These are phyloP conservation scores for Psittacula cyanocephala DNA, from an alignment of 2,113 vertebrate species.

Conservation along the genomic window DNA sequence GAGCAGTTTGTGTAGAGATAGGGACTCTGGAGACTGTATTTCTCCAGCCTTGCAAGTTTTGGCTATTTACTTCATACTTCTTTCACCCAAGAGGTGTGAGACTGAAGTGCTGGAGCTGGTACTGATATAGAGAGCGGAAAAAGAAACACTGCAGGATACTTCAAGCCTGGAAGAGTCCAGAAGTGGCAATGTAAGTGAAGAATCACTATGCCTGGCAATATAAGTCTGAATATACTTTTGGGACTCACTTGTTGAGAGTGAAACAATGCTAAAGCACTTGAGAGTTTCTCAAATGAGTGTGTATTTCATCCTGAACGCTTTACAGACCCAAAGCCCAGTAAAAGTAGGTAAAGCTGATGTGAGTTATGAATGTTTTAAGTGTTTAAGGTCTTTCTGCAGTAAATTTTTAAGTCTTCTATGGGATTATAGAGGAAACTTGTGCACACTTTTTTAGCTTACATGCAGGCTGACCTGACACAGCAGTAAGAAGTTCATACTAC, in stretches of 20 bases:
- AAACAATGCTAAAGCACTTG: background rate
- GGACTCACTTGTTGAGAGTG: background rate
- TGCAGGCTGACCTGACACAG: background rate
- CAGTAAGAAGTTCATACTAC: background rate
- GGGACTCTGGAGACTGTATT: background rate
- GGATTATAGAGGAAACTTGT: background rate
- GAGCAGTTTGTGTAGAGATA: background rate
- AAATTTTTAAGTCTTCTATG: background rate
- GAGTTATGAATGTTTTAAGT: background rate
- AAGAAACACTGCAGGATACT: background rate
- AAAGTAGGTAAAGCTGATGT: background rate
- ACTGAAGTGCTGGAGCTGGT: background rate
- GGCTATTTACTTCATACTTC: background rate
- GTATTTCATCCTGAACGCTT: background rate
- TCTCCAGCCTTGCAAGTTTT: background rate
- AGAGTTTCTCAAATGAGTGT: background rate
- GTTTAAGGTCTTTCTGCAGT: background rate
- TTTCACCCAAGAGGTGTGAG: background rate
- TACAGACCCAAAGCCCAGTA: background rate
- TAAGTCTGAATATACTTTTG: background rate
- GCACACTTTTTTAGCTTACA: background rate
- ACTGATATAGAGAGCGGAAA: background rate
- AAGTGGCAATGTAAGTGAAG: background rate
- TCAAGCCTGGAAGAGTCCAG: background rate
- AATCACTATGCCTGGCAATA: background rate